Evolutionary conservation across 2,888 invertebrate genomes (phyloP).

Genomic region (Eledone cirrhosa): DNA sequence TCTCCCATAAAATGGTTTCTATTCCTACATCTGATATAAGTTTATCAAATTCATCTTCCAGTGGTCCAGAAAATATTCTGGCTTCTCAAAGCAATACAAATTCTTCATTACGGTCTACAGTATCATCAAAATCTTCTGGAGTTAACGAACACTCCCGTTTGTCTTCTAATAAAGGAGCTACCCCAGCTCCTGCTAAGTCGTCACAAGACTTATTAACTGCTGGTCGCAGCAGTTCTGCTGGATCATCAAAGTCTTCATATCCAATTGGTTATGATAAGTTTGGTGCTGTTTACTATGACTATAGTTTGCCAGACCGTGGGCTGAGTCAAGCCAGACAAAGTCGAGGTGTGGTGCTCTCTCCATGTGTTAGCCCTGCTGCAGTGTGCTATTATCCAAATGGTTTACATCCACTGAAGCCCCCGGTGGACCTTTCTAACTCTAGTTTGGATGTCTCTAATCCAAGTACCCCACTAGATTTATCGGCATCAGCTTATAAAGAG

Average conservation of each 20-base stretch:
- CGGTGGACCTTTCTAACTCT: constrained; percentile 29
- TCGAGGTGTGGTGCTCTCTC: constrained; percentile 33
- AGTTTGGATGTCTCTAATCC: constrained; percentile 39
- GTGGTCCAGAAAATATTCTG: neutral
- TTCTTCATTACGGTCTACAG: constrained; percentile 8
- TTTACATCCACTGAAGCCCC: constrained; percentile 36
- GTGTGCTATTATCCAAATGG: constrained; percentile 39
- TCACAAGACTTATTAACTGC: constrained; percentile 22
- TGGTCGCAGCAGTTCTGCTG: constrained; percentile 5
- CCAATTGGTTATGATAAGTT: constrained; percentile 40
- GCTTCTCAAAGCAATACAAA: constrained; percentile 7
- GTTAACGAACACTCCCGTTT: neutral
- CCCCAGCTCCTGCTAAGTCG: constrained; percentile 10
- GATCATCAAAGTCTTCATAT: constrained; percentile 29
- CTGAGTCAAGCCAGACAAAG: constrained; percentile 38
- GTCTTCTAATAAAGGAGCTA: constrained; percentile 20
- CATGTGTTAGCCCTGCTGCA: constrained; percentile 32
- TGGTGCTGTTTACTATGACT: constrained; percentile 50
- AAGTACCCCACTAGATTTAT: constrained; percentile 51
- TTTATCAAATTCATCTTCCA: constrained; percentile 11
- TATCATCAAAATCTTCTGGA: constrained; percentile 19
- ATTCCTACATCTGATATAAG: constrained; percentile 18
- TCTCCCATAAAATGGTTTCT: constrained; percentile 7
- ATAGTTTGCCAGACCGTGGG: constrained; percentile 57
- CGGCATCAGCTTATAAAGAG: constrained; percentile 44